A percentile compares a stretch with the other conserved stretches of the same genome.
phyloP scores from a whole-genome alignment of 2,113 vertebrate species.

The Cariama cristata region DNA sequence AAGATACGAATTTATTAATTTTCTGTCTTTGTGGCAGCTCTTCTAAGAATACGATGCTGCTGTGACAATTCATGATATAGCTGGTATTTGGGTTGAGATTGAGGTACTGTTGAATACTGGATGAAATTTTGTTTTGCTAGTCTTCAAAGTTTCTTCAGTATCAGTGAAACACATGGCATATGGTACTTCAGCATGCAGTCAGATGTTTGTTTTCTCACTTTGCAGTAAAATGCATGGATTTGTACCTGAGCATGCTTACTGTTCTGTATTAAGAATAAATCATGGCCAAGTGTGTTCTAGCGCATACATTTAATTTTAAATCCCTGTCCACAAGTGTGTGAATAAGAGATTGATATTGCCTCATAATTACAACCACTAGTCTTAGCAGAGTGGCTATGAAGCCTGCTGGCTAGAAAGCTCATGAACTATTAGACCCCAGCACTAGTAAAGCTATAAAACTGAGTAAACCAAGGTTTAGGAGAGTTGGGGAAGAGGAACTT shows the following conservation, averaged over 20 bases:
- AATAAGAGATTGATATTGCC: background rate
- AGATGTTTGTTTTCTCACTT: background rate
- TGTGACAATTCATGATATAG: background rate
- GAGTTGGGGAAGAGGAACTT: background rate
- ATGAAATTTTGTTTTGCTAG: background rate
- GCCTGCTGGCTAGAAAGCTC: background rate
- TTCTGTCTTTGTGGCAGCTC: background rate
- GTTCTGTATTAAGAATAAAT: background rate
- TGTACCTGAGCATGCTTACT: background rate
- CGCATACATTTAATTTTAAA: background rate
- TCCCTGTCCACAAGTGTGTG: background rate
- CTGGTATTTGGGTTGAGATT: background rate
- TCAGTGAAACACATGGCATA: background rate
- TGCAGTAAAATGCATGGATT: background rate
- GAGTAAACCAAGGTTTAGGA: background rate
- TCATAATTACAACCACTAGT: background rate
- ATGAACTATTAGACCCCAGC: background rate
- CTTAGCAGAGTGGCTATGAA: background rate
- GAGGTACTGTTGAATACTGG: background rate
- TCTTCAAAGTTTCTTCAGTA: background rate
- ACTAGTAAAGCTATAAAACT: background rate
- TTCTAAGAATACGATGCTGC: background rate
- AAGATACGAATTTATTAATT: background rate
- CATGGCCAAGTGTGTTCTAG: background rate
- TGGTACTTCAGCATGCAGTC: background rate